Evolutionary conservation across 2,888 invertebrate genomes (phyloP), one percentile per base, ranked within the genome.

Genomic region (Proisotoma minuta): DNA sequence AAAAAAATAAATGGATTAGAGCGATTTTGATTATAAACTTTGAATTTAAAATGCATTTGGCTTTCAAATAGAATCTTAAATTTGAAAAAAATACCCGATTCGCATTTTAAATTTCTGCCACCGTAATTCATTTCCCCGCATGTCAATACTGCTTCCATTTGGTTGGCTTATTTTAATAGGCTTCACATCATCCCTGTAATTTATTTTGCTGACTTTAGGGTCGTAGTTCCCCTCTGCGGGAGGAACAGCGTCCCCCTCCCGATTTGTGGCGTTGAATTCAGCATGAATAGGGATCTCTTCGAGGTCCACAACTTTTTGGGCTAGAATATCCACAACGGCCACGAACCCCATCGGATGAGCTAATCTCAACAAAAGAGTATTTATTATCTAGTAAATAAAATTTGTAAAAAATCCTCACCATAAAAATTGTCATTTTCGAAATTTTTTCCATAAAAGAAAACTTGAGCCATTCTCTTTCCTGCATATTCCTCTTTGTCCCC

Each of bases 301-400:
- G 34, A 66, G 58, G 0, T 4, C 40, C 12, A 66, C 34, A 3
- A 69, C 66, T 24, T 56, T 23, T 10, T 28, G 8, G 1, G 18
- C 0, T 2, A 51, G 48, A 1, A 63, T 15, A 50, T 69, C 69
- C 15, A 66, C 64, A 2, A 54, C 22, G 1, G 24, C 57, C 3
- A 57, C 39, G 48, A 69, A 69, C 20, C 59, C 63, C 47, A 66
- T 63, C 2, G 69, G 69, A 57, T 69, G 66, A 1, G 66, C 69
- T 66, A 28, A 1, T 29, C 23, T 10, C 5, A 53, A 4, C 12
- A 8, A 5, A 29, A 10, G 8, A 8, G 5, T 28, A 22, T 28
- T 53, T 18, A 29, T 10, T 8, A 34, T 10, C 8, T 34, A 15
- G 8, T 8, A 15, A 34, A 10, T 34, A 10, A 10, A 8, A 15